Percentiles rank a stretch among this genome's conserved stretches.
phyloP scores from a whole-genome alignment of 2,888 invertebrate species.

The Zhuqinia jingwanae region DNA sequence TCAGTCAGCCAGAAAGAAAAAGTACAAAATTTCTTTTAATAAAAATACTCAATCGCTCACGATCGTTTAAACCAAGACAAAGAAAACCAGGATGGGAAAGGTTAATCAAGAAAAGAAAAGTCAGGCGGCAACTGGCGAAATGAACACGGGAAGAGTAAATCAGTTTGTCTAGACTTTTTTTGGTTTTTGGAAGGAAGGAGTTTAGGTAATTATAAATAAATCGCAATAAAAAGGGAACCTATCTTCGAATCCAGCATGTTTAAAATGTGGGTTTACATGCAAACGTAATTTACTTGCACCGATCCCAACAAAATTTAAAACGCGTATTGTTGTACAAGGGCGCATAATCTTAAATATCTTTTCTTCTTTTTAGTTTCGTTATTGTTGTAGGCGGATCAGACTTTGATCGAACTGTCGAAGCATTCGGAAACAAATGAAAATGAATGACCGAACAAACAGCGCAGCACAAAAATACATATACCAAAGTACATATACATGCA shows the following conservation, averaged over 20 bases:
- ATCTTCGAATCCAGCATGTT: not conserved
- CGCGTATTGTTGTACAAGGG: too few species aligned
- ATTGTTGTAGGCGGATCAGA: constrained; percentile 72
- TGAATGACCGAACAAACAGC: constrained; percentile 59
- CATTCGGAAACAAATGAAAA: constrained; percentile 73
- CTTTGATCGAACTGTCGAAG: constrained; percentile 76
- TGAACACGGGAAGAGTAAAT: not conserved
- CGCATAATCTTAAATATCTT: not conserved
- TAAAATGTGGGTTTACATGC: not conserved
- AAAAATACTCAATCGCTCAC: constrained; percentile 29
- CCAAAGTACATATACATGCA: not conserved
- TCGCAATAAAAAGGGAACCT: constrained; percentile 68
- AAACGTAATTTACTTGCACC: not conserved
- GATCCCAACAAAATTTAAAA: too few species aligned
- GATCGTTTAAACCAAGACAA: constrained; percentile 52
- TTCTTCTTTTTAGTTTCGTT: not conserved
- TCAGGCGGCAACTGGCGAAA: not conserved
- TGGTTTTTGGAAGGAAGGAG: not conserved
- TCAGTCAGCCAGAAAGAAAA: not conserved
- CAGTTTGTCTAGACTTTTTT: not conserved
- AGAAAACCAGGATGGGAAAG: constrained; percentile 35
- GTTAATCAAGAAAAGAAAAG: constrained; percentile 47
- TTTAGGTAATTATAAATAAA: constrained; percentile 73
- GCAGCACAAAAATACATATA: too few species aligned
- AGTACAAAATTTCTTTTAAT: not conserved